Conservation (phyloP, 2,797 vertebrate species). For the Sarcophilus harrisii region DNA sequence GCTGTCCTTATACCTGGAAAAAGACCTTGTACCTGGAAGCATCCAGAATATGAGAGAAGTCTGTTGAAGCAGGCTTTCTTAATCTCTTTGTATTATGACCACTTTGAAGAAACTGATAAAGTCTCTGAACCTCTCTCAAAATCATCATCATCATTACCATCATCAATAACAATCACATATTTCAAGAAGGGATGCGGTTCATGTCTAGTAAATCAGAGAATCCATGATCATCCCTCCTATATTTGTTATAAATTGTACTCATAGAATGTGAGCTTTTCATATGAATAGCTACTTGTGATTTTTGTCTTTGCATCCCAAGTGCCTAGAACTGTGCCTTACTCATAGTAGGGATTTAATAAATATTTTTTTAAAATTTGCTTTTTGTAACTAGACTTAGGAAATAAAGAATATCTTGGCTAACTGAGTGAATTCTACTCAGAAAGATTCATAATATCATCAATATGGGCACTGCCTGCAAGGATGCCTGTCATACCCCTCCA, state of each 20-base stretch:
- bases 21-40: no score
- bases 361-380: not conserved
- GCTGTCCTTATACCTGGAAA: not conserved
- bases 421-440: not conserved
- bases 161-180: not conserved
- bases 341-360: not conserved
- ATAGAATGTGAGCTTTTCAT: not conserved
- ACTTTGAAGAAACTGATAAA: not conserved
- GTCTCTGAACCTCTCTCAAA: not conserved
- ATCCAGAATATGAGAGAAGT: not conserved
- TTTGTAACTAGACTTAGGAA: not conserved
- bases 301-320: not conserved
- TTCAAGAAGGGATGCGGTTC: not conserved
- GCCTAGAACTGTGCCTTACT: not conserved
- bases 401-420: not conserved
- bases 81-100: not conserved
- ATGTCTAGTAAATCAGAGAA: not conserved
- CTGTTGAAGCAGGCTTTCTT: not conserved
- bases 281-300: not conserved
- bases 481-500: not conserved
- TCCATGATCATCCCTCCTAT: not conserved
- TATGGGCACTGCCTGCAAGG: not conserved
- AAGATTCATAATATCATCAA: not conserved
- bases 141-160: not conserved
- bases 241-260: not conserved